These are phyloP conservation scores for Clarias macrocephalus DNA, from an alignment of 2,113 vertebrate species.

Conservation along the genomic window DNA sequence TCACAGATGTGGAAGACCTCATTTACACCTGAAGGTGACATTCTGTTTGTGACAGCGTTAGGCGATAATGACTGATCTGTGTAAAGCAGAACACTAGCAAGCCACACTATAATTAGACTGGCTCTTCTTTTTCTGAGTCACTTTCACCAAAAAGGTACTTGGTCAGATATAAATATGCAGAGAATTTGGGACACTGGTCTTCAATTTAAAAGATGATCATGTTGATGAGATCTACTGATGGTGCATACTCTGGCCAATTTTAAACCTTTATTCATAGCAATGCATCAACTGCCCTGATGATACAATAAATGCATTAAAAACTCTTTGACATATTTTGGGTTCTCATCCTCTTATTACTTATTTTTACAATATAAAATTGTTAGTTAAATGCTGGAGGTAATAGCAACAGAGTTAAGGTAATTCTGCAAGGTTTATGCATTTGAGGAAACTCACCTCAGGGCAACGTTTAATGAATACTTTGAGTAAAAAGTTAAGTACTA, in stretches of 20 bases:
- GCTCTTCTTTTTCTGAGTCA: slow-evolving; percentile 54
- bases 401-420: background rate
- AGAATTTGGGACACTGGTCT: background rate
- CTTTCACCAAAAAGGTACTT: slow-evolving; percentile 57
- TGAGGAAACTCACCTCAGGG: slow-evolving; percentile 37
- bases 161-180: slow-evolving; percentile 34
- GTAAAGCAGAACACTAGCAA: slow-evolving; percentile 50
- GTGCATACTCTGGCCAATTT: background rate
- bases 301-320: background rate
- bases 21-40: slow-evolving; percentile 53
- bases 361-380: background rate
- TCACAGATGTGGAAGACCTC: slow-evolving; percentile 49
- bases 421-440: background rate
- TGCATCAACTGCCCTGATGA: background rate
- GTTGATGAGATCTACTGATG: slow-evolving; percentile 11
- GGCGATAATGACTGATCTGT: slow-evolving; percentile 65
- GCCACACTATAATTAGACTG: slow-evolving; percentile 59
- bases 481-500: slow-evolving; percentile 56
- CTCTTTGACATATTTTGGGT: background rate
- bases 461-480: slow-evolving; percentile 72
- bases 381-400: background rate
- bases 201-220: slow-evolving; percentile 6
- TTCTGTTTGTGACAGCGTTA: slow-evolving; percentile 49
- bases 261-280: background rate
- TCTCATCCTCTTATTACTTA: background rate